A percentile compares a stretch with the other conserved stretches of the same genome.
Evolutionary conservation across 2,113 vertebrate genomes (phyloP).

Genomic region (Ceyx cyanopectus): DNA sequence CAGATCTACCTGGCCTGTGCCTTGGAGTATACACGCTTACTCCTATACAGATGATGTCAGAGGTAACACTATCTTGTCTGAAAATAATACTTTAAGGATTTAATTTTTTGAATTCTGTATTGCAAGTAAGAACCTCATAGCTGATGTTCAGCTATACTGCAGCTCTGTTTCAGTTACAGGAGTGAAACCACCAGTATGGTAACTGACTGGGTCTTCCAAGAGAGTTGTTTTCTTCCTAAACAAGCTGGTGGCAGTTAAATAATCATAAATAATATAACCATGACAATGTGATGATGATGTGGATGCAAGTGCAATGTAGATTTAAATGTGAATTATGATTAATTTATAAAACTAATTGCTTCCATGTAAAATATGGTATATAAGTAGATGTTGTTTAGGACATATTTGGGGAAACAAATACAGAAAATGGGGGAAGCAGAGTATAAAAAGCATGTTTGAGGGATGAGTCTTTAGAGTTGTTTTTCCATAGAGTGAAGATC

Average conservation of each 20-base stretch:
- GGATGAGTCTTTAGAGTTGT: constrained; percentile 45
- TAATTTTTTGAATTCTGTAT: background rate
- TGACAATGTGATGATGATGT: constrained; percentile 35
- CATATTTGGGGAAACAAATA: background rate
- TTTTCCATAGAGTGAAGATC: constrained; percentile 44
- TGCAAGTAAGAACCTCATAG: background rate
- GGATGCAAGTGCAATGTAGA: constrained; percentile 36
- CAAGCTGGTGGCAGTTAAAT: constrained; percentile 39
- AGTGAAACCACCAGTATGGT: background rate
- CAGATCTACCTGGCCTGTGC: too few relatives aligned
- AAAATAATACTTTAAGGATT: background rate
- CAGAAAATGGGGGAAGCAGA: constrained; percentile 8
- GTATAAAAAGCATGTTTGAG: constrained; percentile 40
- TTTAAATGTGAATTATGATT: constrained; percentile 18
- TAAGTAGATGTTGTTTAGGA: constrained; percentile 30
- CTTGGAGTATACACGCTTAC: constrained; percentile 45
- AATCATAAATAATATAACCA: constrained; percentile 1
- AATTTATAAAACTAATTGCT: constrained; percentile 48
- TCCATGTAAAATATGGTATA: constrained; percentile 39
- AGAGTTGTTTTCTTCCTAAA: constrained; percentile 43
- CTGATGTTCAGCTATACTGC: background rate
- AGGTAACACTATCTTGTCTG: background rate
- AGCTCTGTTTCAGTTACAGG: background rate
- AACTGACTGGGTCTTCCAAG: background rate
- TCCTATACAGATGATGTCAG: background rate